Evolutionary conservation across 1,140 invertebrate genomes (phyloP).

Genomic region (Drosophila sproati): DNA sequence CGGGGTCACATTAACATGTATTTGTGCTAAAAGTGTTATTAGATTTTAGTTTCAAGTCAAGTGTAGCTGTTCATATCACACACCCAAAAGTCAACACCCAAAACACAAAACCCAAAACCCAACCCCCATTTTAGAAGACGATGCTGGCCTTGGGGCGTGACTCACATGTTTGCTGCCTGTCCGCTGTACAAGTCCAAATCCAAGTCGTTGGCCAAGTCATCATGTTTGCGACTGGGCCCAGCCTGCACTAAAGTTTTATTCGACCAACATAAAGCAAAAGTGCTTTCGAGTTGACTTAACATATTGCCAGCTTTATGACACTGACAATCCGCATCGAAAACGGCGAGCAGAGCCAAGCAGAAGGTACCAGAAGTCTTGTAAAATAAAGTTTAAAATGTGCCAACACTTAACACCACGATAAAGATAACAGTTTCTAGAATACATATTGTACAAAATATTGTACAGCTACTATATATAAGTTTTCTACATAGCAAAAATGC

Average conservation of each 20-base stretch:
- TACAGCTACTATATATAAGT: neutral
- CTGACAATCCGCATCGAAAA: slow-evolving; percentile 2
- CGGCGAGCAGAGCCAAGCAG: slow-evolving; percentile 6
- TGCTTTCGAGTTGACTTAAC: slow-evolving; percentile 72
- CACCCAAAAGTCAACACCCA: neutral
- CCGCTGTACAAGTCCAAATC: slow-evolving; percentile 19
- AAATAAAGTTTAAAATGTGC: slow-evolving; percentile 67
- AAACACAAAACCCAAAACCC: neutral
- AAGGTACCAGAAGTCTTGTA: slow-evolving; percentile 17
- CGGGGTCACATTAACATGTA: slow-evolving; percentile 80
- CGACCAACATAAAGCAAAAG: slow-evolving; percentile 76
- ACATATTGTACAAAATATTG: neutral
- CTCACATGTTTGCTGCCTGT: slow-evolving; percentile 36
- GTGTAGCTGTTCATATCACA: slow-evolving; percentile 45
- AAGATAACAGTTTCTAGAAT: slow-evolving; percentile 53
- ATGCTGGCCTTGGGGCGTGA: slow-evolving; percentile 35
- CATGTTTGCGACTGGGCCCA: slow-evolving; percentile 46
- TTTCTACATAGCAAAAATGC: neutral
- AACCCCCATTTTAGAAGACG: neutral
- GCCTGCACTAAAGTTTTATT: slow-evolving; percentile 79
- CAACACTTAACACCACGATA: slow-evolving; percentile 76
- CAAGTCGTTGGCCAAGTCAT: slow-evolving; percentile 48
- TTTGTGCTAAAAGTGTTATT: slow-evolving; percentile 83
- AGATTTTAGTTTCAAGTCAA: slow-evolving; percentile 83
- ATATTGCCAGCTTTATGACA: slow-evolving; percentile 73